A percentile compares a stretch with the other conserved stretches of the same genome.
Evolutionary conservation across 2,888 invertebrate genomes (phyloP).

Genomic region (Archips crataeganus): DNA sequence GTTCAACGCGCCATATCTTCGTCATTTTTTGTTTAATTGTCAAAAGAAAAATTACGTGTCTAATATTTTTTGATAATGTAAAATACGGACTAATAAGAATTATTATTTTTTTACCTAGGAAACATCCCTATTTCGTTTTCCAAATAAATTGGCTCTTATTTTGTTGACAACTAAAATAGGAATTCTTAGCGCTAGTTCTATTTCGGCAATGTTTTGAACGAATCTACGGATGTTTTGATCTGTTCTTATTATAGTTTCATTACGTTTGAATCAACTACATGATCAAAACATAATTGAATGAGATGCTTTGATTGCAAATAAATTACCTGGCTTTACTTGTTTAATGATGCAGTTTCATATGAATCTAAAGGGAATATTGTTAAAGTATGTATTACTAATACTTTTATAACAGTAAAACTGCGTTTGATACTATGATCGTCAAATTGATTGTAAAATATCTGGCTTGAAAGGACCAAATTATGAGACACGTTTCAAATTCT

Average conservation of each 20-base stretch:
- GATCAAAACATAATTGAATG: constrained; percentile 11
- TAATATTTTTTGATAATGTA: no score
- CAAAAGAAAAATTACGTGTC: no score
- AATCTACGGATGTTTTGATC: background rate
- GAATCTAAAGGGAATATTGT: background rate
- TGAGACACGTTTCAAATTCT: background rate
- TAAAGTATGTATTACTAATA: background rate
- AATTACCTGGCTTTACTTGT: background rate
- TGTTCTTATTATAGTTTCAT: constrained; percentile 3
- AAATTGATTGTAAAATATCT: constrained; percentile 26
- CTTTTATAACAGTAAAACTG: background rate
- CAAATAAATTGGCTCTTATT: constrained; percentile 15
- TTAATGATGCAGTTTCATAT: constrained; percentile 44
- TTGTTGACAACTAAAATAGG: background rate
- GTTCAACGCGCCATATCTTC: no score
- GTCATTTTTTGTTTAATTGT: no score
- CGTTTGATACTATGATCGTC: background rate
- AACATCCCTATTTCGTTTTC: background rate
- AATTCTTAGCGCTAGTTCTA: background rate
- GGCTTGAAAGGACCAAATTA: constrained; percentile 43
- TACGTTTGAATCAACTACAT: constrained; percentile 7
- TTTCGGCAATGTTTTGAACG: constrained; percentile 20
- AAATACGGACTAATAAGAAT: no score
- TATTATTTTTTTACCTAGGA: no score
- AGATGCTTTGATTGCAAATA: constrained; percentile 11